A percentile compares a stretch with the other conserved stretches of the same genome.
Conservation (phyloP, 2,113 vertebrate genomes). For the Sceloporus tristichus region DNA sequence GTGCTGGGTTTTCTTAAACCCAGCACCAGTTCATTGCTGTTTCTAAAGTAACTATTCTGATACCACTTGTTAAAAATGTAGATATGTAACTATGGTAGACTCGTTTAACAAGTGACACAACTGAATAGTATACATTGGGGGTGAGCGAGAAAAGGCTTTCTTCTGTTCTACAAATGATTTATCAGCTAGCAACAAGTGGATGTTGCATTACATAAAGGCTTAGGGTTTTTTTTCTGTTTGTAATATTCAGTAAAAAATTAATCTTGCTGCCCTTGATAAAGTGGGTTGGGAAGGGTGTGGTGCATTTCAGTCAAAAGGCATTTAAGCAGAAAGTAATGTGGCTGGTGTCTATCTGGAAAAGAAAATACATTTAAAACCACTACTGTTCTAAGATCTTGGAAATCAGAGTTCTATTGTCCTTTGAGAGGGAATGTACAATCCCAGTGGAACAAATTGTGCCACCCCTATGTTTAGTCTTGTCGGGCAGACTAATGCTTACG, state of each 20-base stretch:
- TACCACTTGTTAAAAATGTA: background rate
- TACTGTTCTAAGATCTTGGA: conserved; percentile 43
- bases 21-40: background rate
- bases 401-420: conserved; percentile 37
- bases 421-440: conserved; percentile 18
- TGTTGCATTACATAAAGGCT: conserved; percentile 41
- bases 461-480: background rate
- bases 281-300: conserved; percentile 3
- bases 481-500: conserved; percentile 18
- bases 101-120: background rate
- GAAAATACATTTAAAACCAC: conserved; percentile 27
- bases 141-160: background rate
- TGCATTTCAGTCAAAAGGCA: conserved; percentile 19
- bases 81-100: background rate
- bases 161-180: background rate
- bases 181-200: background rate
- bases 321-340: conserved; percentile 14
- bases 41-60: background rate
- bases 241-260: conserved; percentile 52
- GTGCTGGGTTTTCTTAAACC: background rate
- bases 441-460: conserved; percentile 46
- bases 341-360: background rate
- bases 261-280: conserved; percentile 61
- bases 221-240: conserved; percentile 27
- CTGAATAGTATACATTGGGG: background rate